A percentile compares a stretch with the other conserved stretches of the same genome.
phyloP scores from a whole-genome alignment of 2,113 vertebrate species.

The Aplodontia rufa region DNA sequence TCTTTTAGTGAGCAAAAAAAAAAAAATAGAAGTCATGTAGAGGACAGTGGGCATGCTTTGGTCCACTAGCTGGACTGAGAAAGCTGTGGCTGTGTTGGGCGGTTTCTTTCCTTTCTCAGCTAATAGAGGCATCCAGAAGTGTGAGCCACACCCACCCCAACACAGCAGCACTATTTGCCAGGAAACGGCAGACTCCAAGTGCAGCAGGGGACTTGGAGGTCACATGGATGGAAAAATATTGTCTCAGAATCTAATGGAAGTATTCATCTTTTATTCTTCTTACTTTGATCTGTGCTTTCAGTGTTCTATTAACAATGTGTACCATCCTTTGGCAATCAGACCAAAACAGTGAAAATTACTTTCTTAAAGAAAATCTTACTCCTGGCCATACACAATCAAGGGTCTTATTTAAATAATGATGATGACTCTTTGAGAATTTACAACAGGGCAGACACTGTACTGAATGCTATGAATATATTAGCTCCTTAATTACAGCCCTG shows the following conservation, averaged over 20 bases:
- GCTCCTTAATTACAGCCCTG: neutral
- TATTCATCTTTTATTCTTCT: neutral
- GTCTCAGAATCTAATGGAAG: neutral
- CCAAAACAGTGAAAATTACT: neutral
- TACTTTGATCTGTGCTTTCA: neutral
- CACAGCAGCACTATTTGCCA: neutral
- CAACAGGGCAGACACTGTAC: neutral
- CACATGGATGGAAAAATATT: neutral
- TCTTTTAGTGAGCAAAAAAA: neutral
- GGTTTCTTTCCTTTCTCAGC: neutral
- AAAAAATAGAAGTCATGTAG: neutral
- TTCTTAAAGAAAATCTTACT: constrained; percentile 16
- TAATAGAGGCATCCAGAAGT: neutral
- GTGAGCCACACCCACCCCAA: neutral
- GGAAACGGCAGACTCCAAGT: neutral
- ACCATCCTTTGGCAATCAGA: neutral
- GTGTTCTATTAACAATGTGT: neutral
- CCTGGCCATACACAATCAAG: neutral
- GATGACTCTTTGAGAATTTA: neutral
- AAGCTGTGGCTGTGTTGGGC: neutral
- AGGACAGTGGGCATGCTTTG: neutral
- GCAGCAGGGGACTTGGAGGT: neutral
- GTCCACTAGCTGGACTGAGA: neutral
- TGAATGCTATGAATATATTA: neutral
- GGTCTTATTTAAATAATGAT: neutral